These are phyloP conservation scores for Yponomeuta malinellus DNA, from an alignment of 2,888 invertebrate genomes.

Conservation along the genomic window DNA sequence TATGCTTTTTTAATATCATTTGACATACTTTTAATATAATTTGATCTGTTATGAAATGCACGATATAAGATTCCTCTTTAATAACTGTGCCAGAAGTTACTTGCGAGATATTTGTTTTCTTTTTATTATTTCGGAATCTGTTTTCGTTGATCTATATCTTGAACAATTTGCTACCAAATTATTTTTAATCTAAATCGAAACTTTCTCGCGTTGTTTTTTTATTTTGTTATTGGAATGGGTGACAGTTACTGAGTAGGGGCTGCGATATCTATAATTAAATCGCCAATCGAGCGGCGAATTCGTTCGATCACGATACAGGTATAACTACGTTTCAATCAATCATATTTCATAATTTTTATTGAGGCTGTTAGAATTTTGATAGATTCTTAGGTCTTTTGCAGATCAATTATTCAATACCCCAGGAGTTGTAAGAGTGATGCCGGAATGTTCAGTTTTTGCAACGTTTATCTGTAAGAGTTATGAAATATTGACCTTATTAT, in stretches of 20 bases:
- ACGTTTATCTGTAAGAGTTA: background rate
- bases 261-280: conserved; percentile 5
- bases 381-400: background rate
- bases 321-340: background rate
- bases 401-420: background rate
- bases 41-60: too few species aligned
- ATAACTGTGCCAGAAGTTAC: too few species aligned
- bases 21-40: too few species aligned
- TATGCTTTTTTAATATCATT: too few species aligned
- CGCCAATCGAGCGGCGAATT: conserved; percentile 2
- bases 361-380: background rate
- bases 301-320: conserved; percentile 4
- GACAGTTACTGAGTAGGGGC: background rate
- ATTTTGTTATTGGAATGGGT: background rate
- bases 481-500: too few species aligned
- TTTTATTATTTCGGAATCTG: too few species aligned
- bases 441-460: background rate
- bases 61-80: too few species aligned
- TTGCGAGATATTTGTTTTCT: too few species aligned
- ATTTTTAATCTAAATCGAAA: background rate
- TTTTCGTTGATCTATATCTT: too few species aligned
- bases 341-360: conserved; percentile 3
- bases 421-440: background rate
- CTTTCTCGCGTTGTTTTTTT: background rate
- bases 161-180: too few species aligned